Percentiles rank a stretch among this genome's conserved stretches.
Evolutionary conservation across 2,797 vertebrate genomes (phyloP).

Genomic region (Discoglossus pictus): DNA sequence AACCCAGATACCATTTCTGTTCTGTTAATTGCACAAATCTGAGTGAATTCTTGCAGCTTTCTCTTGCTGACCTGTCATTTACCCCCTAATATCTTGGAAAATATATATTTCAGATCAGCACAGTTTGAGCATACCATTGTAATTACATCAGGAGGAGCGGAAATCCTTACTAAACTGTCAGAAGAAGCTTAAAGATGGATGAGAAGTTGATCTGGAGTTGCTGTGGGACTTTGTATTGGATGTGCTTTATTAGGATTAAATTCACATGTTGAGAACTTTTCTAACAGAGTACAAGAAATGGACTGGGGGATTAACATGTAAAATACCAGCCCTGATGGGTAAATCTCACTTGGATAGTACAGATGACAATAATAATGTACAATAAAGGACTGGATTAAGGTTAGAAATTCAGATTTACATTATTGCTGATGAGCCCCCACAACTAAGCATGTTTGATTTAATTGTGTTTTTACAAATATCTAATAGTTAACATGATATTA

Average conservation of each 20-base stretch:
- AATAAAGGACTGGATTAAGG: too few relatives aligned
- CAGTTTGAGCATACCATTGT: slow-evolving; percentile 93
- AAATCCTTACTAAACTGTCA: slow-evolving; percentile 75
- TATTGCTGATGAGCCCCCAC: too few relatives aligned
- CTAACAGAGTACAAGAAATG: background rate
- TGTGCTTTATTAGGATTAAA: slow-evolving; percentile 1
- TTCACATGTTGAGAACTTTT: slow-evolving; percentile 26
- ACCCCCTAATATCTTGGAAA: slow-evolving; percentile 32
- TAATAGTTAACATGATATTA: too few relatives aligned
- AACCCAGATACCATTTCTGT: background rate
- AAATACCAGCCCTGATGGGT: too few relatives aligned
- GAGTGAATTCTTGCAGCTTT: background rate
- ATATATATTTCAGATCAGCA: slow-evolving; percentile 76
- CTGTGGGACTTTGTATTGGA: slow-evolving; percentile 25
- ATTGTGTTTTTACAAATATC: too few relatives aligned
- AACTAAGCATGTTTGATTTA: too few relatives aligned
- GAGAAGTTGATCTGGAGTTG: slow-evolving; percentile 7
- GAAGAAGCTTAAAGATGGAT: slow-evolving; percentile 61
- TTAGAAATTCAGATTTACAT: too few relatives aligned
- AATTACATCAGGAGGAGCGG: slow-evolving; percentile 82
- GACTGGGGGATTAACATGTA: too few relatives aligned
- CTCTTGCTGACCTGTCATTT: background rate
- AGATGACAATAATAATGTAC: too few relatives aligned
- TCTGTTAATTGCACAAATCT: too few relatives aligned
- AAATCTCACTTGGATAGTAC: too few relatives aligned